Percentiles rank a stretch among this genome's conserved stretches.
phyloP scores from a whole-genome alignment of 2,113 vertebrate species.

The Castor canadensis region DNA sequence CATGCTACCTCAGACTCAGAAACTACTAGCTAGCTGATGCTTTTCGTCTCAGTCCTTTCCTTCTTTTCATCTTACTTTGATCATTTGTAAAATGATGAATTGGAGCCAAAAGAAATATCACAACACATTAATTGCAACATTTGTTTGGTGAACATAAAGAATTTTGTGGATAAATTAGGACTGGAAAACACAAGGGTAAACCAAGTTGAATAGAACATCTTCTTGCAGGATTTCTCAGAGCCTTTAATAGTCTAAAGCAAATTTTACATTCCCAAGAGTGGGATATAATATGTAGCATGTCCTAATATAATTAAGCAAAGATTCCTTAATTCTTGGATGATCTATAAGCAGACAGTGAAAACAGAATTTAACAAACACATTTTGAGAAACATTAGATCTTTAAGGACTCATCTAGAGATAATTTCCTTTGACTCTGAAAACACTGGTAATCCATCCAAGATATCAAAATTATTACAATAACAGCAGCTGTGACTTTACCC shows the following conservation, averaged over 20 bases:
- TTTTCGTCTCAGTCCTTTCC: not conserved
- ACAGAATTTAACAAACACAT: not conserved
- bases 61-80: not conserved
- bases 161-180: not conserved
- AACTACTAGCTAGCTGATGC: not conserved
- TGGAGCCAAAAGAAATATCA: not conserved
- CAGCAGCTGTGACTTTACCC: not conserved
- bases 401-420: conserved; percentile 2
- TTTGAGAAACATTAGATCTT: not conserved
- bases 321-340: not conserved
- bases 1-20: not conserved
- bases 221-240: not conserved
- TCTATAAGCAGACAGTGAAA: not conserved
- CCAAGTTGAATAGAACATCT: not conserved
- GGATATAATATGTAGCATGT: not conserved
- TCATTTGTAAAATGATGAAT: not conserved
- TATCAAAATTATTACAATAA: conserved; percentile 16
- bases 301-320: conserved; percentile 12
- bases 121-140: conserved; percentile 2
- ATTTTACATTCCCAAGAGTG: conserved; percentile 24
- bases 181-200: not conserved
- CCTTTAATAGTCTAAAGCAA: not conserved
- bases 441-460: too few relatives aligned
- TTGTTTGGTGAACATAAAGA: conserved; percentile 27
- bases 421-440: not conserved